Percentiles rank a stretch among this genome's conserved stretches.
phyloP scores from a whole-genome alignment of 2,888 invertebrate genomes.

The Rotaria sp. region DNA sequence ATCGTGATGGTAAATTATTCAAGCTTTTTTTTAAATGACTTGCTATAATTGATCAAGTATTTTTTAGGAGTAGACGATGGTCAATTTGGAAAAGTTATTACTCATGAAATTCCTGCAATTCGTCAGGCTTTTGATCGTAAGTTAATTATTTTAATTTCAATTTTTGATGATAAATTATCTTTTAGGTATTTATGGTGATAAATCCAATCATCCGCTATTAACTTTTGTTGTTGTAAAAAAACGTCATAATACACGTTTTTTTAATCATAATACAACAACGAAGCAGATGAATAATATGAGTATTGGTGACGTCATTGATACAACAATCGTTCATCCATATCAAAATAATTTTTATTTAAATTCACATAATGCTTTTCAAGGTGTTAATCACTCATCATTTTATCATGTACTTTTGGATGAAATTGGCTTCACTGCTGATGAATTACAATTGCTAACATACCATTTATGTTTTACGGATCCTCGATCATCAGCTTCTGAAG shows the following conservation, averaged over 20 bases:
- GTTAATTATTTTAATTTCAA: not conserved
- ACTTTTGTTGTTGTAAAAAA: not conserved
- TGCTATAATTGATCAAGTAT: not conserved
- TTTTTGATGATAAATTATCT: not conserved
- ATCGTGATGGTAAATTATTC: not conserved
- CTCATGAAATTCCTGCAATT: not conserved
- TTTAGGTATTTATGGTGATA: not conserved
- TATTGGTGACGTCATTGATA: not conserved
- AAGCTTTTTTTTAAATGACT: not conserved
- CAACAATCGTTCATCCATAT: conserved; percentile 12
- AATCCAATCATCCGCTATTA: not conserved
- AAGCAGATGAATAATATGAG: not conserved
- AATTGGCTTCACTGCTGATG: conserved; percentile 42
- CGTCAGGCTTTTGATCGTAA: not conserved
- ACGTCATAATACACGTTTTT: conserved; percentile 22
- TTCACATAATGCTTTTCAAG: conserved; percentile 27
- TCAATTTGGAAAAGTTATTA: conserved; percentile 4
- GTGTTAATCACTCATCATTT: conserved; percentile 41
- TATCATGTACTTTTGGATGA: conserved; percentile 42
- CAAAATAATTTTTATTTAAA: not conserved
- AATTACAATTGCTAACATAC: conserved; percentile 41
- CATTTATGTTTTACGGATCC: conserved; percentile 38
- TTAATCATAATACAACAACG: not conserved
- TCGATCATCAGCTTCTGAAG: conserved; percentile 13
- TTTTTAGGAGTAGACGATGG: not conserved